Evolutionary conservation across 2,797 vertebrate species (phyloP), one percentile per base, ranked within the genome.

Genomic region (Tenualosa ilisha): DNA sequence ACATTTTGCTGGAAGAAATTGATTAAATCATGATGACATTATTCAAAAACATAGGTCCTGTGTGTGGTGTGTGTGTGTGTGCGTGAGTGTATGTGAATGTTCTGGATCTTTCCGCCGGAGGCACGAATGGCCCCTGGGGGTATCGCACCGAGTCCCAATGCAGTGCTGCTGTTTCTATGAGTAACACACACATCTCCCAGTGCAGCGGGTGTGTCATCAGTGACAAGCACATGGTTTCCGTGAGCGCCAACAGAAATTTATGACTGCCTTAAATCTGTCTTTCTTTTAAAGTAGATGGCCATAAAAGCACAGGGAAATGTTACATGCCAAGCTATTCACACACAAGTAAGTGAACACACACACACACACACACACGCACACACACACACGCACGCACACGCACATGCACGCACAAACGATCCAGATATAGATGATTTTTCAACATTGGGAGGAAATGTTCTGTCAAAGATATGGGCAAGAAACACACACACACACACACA

Each of bases 361-460:
- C 20, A 65, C 61, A 65, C 61, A 65, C 61, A n/a, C 61, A 65
- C 61, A 65, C 20, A 65, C 61, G 24, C 61, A 24, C 61, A 63
- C n/a, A 63, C 61, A 63, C n/a, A 63, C n/a, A 63, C 61, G 24
- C 61, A 63, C n/a, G 24, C 17, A n/a, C 61, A 63, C 22, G 24
- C 61, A 68, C 63, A 26, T 31, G 15, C 65, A 72, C 3, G 17
- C 26, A 75, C 68, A 75, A 68, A 12, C 31, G 9, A 37, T 68
- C 24, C 65, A 13, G 65, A 26, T 31, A 31, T 5, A n/a, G 63
- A 31, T 68, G 63, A 31, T 68, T 68, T 68, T 68, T 31, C 26
- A 68, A 68, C 24, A 26, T 9, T 68, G 26, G 12, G 24, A 68
- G 65, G 65, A 68, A 68, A 15, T 31, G 9, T 37, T 31, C 24